A percentile compares a stretch with the other conserved stretches of the same genome.
phyloP scores from a whole-genome alignment of 2,797 vertebrate genomes.

The Alfaro cultratus region DNA sequence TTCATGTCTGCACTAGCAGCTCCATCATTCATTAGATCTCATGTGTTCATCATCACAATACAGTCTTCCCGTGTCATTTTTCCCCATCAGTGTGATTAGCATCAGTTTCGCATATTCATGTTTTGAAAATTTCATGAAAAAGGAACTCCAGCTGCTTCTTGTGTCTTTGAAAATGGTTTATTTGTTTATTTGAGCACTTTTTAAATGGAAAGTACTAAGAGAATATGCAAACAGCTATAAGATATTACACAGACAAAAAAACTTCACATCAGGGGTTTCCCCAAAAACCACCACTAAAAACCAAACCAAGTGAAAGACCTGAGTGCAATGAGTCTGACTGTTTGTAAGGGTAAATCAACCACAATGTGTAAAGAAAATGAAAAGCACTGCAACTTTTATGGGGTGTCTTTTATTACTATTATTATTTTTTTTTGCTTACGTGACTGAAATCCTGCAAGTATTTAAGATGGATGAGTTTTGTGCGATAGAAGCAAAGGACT shows the following conservation, averaged over 20 bases:
- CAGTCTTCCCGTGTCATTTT: not conserved
- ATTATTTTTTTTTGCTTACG: not conserved
- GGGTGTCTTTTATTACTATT: not conserved
- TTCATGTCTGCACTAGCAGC: not conserved
- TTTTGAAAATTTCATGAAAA: slow-evolving; percentile 43
- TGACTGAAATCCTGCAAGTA: not conserved
- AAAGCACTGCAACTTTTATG: not conserved
- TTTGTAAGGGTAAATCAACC: slow-evolving; percentile 58
- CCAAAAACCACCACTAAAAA: slow-evolving; percentile 34
- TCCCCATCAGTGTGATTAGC: slow-evolving; percentile 37
- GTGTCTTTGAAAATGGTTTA: slow-evolving; percentile 32
- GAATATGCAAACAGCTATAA: slow-evolving; percentile 44
- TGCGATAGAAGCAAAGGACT: not conserved
- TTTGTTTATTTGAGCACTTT: slow-evolving; percentile 29
- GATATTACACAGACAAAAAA: slow-evolving; percentile 37
- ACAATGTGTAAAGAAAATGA: not conserved
- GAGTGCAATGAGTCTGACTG: slow-evolving; percentile 1
- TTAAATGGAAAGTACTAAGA: slow-evolving; percentile 35
- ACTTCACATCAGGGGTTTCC: slow-evolving; percentile 6
- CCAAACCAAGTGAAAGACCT: slow-evolving; percentile 17
- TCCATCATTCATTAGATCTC: not conserved
- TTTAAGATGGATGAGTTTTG: not conserved
- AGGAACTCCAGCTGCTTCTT: slow-evolving; percentile 33
- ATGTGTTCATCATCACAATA: not conserved
- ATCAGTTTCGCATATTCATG: slow-evolving; percentile 46